Evolutionary conservation across 2,888 invertebrate species (phyloP), one percentile per base, ranked within the genome.

Genomic region (Exocentrus adspersus): DNA sequence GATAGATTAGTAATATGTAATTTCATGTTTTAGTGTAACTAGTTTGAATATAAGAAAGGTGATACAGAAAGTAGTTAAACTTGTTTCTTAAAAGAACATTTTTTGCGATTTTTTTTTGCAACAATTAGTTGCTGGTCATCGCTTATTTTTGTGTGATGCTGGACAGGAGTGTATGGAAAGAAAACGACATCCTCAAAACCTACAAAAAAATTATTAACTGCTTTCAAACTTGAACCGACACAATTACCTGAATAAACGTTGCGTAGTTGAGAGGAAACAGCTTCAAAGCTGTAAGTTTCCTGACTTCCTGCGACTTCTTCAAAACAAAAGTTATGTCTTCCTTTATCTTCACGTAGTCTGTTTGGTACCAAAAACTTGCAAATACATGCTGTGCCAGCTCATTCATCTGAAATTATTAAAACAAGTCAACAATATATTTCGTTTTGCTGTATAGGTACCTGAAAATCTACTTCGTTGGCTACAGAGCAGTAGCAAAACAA

Each of bases 191-290:
- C 24, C 45, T 53, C 7, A 60, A 19, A 12, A 60, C 53, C 60
- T 60, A 41, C 14, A 60, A 60, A 20, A 37, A n/a, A 54, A 10
- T 3, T 12, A 12, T 37, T 6, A 54, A 12, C 2, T 2, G 3
- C 24, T 56, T 46, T 45, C 10, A 30, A 60, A 17, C 5, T 2
- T 45, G 16, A 19, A 32, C 43, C 24, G 28, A 20, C 45, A 56
- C n/a, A 30, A n/a, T 30, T 53, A 59, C 63, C 59, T 51, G 42
- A 24, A 59, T 48, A 16, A 63, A 63, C 2, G 63, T 63, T 14
- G 37, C 19, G 17, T 53, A 59, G 20, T 63, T 59, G 6, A 63
- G 19, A 0, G 52, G 30, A 21, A 63, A 46, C 5, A 63, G 20
- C 41, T 46, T 53, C 5, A 59, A 19, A 2, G 63, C 63, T 12